These are phyloP conservation scores for Tachystola acroxantha DNA, from an alignment of 2,888 invertebrate genomes.

Conservation along the genomic window DNA sequence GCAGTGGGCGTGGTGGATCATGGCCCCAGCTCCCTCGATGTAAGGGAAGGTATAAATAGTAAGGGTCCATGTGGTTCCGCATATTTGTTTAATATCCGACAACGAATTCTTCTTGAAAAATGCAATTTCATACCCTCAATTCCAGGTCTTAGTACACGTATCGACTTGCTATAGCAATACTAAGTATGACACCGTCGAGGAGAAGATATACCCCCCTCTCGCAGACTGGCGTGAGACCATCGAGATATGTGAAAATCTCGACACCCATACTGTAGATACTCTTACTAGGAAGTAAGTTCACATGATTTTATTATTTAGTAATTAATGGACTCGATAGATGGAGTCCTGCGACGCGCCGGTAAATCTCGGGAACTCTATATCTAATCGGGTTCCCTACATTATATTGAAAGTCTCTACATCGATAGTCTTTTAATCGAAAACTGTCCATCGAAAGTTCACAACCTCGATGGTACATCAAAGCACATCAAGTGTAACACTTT, in stretches of 20 bases:
- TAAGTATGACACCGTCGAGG: constrained; percentile 84
- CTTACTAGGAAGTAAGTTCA: constrained; percentile 79
- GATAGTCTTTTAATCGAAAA: neutral
- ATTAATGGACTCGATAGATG: neutral
- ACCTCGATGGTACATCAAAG: too few relatives aligned
- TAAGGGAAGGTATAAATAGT: too few relatives aligned
- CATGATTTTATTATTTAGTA: neutral
- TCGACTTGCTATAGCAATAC: constrained; percentile 94
- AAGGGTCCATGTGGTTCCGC: too few relatives aligned
- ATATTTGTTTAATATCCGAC: too few relatives aligned
- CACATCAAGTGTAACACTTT: too few relatives aligned
- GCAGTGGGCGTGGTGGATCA: too few relatives aligned
- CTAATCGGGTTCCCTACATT: neutral
- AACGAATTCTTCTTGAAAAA: too few relatives aligned
- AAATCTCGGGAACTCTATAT: neutral
- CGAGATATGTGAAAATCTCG: constrained; percentile 79
- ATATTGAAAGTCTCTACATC: neutral
- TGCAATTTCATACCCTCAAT: too few relatives aligned
- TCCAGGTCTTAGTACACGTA: too few relatives aligned
- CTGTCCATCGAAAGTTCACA: too few relatives aligned
- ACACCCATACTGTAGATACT: constrained; percentile 72
- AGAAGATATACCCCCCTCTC: constrained; percentile 84
- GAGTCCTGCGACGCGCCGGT: too few relatives aligned
- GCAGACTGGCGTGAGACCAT: constrained; percentile 84
- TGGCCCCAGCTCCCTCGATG: too few relatives aligned